Base-by-base conservation (phyloP, 2,888 invertebrate species). In the Limnephilus lunatus region DNA sequence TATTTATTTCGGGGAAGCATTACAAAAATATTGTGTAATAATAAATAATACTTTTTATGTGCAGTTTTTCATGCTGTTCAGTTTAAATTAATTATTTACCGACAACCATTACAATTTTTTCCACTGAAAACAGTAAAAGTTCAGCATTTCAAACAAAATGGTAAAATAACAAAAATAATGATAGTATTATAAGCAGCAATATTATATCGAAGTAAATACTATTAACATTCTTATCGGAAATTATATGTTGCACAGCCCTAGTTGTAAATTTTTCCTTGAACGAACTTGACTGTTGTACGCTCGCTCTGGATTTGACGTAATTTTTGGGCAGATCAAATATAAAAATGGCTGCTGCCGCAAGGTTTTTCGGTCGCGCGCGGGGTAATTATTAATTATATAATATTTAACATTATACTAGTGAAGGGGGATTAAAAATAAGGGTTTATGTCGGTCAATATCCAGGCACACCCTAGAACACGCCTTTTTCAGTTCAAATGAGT, bases 291-390 rank as follows among this genome's bases (percentile, higher is more conserved):
- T 44, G 44, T 39, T 9, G 91, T 89, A 25, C 85, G 82, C 85
- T 48, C 85, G 82, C 85, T 48, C 81, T 82, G 12, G n/a, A 88
- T 85, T 90, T 90, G 90, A 90, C 90, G 85, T 87, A 91, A 86
- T 85, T 90, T 85, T 85, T 44, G 30, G 53, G 53, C 83, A 91
- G 89, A 82, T 89, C 88, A 89, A 89, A 89, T 89, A 80, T 68
- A 91, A 93, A 93, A 94, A 95, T 95, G 95, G 95, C 95, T 94
- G 94, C 94, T 93, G 94, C 95, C 93, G 94, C 95, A 92, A 95
- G 95, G 94, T 94, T 95, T 94, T 94, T 95, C 93, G 94, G 94
- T 92, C 95, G 94, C 93, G 94, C 94, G 92, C 94, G 95, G 92
- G 94, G 95, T 95, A 94, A 95, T 81, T 48, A 19, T 89, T 85